Evolutionary conservation across 2,888 invertebrate species (phyloP), one percentile per base, ranked within the genome.

Genomic region (Poecilus cupreus): DNA sequence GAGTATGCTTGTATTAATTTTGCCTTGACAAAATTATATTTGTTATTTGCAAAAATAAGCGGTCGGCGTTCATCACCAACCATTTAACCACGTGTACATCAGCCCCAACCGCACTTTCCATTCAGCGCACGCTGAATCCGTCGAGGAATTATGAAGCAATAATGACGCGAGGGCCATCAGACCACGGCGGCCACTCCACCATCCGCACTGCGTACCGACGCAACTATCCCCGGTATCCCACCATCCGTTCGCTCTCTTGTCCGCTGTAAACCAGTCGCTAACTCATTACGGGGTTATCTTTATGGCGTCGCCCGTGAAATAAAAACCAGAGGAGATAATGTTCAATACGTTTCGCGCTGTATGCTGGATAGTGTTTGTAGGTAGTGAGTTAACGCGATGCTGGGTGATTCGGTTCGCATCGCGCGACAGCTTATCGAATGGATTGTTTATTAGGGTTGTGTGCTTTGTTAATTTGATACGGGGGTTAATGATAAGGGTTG

Each of bases 71-170:
- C 64, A 37, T 32, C 11, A 13, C 24, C 24, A 32, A 26, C 20
- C 64, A 24, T 64, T 64, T 37, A 64, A 20, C 16, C 26, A 16
- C 37, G 26, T 26, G 22, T 16, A 20, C 6, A 22, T 24, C 64
- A 74, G 10, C 60, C 20, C 26, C 24, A 10, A 68, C 26, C 20
- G 32, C 13, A 43, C 32, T 10, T 51, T 37, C 32, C 13, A 75
- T 75, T 75, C 75, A 6, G 54, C 37, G 37, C 64, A 68, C 64
- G 64, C 54, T 32, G 70, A 70, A 70, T 70, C 11, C 75, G 51
- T 24, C 20, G n/a, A 11, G 86, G 86, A 88, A 86, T 88, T 88
- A 88, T 87, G 87, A 87, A 85, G 88, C 87, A 88, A 88, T 88
- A 88, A 88, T 88, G 88, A 88, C 88, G 87, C 87, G 86, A 16